Evolutionary conservation across 1,140 invertebrate genomes (phyloP).

Genomic region (Ectropis grisescens): DNA sequence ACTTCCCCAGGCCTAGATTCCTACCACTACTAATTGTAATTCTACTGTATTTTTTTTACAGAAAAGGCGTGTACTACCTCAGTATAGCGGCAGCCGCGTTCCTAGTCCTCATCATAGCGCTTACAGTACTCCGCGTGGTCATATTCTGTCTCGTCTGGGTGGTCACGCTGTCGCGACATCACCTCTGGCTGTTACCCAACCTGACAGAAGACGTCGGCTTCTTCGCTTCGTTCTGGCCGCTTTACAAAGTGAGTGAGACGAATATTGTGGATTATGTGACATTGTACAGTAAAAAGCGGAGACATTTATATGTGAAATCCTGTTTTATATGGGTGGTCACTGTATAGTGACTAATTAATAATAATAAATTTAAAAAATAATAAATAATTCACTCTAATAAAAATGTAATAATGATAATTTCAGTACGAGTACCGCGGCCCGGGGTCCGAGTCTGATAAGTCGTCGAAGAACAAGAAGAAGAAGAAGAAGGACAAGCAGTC

Average conservation of each 20-base stretch:
- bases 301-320: too few relatives aligned
- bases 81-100: constrained; percentile 95
- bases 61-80: constrained; percentile 96
- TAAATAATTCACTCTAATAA: too few relatives aligned
- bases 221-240: constrained; percentile 97
- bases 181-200: constrained; percentile 98
- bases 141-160: constrained; percentile 95
- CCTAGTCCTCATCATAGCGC: constrained; percentile 91
- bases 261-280: background rate
- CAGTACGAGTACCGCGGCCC: constrained; percentile 84
- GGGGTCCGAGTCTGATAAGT: constrained; percentile 49
- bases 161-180: constrained; percentile 89
- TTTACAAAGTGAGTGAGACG: constrained; percentile 83
- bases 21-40: too few relatives aligned
- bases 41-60: too few relatives aligned
- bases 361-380: too few relatives aligned
- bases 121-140: constrained; percentile 90
- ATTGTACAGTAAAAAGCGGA: too few relatives aligned
- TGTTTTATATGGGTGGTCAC: too few relatives aligned
- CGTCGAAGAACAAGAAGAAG: constrained; percentile 77
- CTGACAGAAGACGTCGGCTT: constrained; percentile 99
- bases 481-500: constrained; percentile 85
- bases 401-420: too few relatives aligned
- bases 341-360: too few relatives aligned
- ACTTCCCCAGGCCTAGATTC: too few relatives aligned